Percentiles rank a stretch among this genome's conserved stretches.
These are phyloP conservation scores for Intellagama lesueurii DNA, from an alignment of 2,797 vertebrate species.

Conservation along the genomic window DNA sequence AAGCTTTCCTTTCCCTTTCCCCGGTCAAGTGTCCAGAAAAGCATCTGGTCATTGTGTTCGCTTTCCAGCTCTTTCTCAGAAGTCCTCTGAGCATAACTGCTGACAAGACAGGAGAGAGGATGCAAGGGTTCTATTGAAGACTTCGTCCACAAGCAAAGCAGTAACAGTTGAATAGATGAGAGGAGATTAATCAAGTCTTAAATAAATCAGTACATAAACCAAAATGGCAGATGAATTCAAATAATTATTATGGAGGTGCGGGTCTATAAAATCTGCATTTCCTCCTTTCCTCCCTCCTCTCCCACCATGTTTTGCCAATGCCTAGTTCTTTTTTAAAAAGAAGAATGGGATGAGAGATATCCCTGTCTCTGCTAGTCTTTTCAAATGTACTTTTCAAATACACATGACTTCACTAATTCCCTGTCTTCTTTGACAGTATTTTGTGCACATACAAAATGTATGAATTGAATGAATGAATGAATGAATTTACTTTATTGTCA, in stretches of 20 bases:
- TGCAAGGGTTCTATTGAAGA: background rate
- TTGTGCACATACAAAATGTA: no score
- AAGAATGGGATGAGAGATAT: background rate
- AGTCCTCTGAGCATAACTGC: background rate
- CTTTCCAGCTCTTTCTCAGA: background rate
- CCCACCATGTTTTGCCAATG: background rate
- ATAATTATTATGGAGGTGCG: background rate
- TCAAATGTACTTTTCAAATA: no score
- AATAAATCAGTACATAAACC: background rate
- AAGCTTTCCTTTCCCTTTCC: background rate
- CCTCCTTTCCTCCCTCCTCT: background rate
- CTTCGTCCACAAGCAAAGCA: background rate
- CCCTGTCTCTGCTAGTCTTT: background rate
- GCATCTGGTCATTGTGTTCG: background rate
- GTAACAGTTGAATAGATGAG: background rate
- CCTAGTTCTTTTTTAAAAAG: background rate
- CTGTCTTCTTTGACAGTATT: no score
- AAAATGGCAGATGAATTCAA: background rate
- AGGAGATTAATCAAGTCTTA: background rate
- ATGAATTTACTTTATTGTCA: background rate
- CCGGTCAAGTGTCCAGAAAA: background rate
- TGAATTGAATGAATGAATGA: background rate
- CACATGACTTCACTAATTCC: no score
- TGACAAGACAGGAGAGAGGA: background rate
- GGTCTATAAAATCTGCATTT: background rate